Base-by-base conservation (phyloP, 2,113 vertebrate species). In the Archocentrus centrarchus region DNA sequence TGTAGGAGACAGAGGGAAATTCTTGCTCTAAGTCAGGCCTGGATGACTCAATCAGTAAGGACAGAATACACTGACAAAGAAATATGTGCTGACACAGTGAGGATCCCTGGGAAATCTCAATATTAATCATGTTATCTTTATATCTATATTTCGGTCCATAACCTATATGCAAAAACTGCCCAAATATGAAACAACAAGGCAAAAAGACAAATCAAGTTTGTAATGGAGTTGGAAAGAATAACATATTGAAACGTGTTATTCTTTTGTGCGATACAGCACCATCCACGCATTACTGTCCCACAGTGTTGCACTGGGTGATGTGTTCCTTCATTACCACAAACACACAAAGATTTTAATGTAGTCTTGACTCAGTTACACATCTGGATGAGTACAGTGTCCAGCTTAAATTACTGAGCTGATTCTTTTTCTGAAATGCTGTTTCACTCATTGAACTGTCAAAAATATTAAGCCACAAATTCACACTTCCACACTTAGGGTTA, bases 11-110 rank as follows among this genome's bases (percentile, higher is more conserved):
- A 80, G 57, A 47, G 82, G 89, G 88, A 66, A 87, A 86, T 92
- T 93, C 92, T 86, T 79, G 79, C 79, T 61, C 37, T 27, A 61
- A 60, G 57, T 59, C 44, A 27, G 44, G 57, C 22, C 80, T 88
- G 59, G 18, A 11, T 93, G 87, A 93, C 73, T 90, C 85, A 62
- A 75, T 88, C 79, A 89, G 59, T 93, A 81, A 85, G 86, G 73
- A 80, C 47, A 58, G n/a, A 83, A 64, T 63, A 22, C 24, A 64
- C 7, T 53, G 27, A n/a, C 27, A 39, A 66, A 62, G 17, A 66
- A 59, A 68, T 57, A 35, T 77, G 37, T 11, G 17, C 53, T 82
- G 62, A 82, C 62, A 73, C 75, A 70, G 20, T 15, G 32, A 82
- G 35, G 83, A 11, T 57, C 18, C 39, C 61, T 3, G 35, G 62